Conservation (phyloP, 2,888 invertebrate species). For the Chrysomela aeneicollis region DNA sequence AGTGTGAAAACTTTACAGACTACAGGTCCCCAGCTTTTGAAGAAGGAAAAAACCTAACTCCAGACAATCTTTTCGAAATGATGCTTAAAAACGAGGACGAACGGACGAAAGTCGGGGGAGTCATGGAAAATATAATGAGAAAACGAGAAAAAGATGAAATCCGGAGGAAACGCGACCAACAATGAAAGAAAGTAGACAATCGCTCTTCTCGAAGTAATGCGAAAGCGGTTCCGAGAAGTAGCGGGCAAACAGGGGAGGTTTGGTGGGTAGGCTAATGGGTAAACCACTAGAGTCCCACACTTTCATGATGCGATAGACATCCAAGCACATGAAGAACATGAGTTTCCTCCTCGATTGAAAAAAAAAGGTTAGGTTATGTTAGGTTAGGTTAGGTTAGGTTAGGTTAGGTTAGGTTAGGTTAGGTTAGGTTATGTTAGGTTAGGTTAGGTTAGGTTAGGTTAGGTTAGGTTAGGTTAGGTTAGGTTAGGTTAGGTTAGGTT, state of each 20-base stretch:
- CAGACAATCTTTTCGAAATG: too few species aligned
- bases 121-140: background rate
- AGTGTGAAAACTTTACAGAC: too few species aligned
- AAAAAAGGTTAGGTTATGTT: conserved; percentile 5
- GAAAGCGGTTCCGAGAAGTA: too few species aligned
- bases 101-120: background rate
- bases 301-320: background rate
- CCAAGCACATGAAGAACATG: background rate
- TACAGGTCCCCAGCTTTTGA: too few species aligned
- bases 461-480: too few species aligned
- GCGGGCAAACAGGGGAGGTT: background rate
- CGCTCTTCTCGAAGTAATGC: too few species aligned
- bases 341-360: background rate
- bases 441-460: too few species aligned
- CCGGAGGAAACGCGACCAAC: background rate
- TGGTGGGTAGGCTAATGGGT: background rate
- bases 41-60: too few species aligned
- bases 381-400: conserved; percentile 3
- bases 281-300: background rate
- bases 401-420: conserved; percentile 4
- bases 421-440: too few species aligned
- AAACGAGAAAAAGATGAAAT: background rate
- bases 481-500: too few species aligned
- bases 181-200: background rate
- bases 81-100: background rate